These are phyloP conservation scores for Atherinosoma microstoma DNA, from an alignment of 2,797 vertebrate species.

Conservation along the genomic window DNA sequence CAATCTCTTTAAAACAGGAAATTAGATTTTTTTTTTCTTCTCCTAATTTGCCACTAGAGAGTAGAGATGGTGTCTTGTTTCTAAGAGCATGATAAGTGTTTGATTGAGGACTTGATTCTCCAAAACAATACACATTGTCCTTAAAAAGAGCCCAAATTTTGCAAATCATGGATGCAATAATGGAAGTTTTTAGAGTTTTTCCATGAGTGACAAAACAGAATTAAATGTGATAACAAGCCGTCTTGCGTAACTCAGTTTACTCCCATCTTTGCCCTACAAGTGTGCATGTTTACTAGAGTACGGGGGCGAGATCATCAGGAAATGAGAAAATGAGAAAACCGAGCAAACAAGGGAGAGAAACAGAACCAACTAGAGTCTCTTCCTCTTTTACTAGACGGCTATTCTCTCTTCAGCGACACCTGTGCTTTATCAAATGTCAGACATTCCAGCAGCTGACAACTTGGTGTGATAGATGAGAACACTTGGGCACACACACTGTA, in stretches of 20 bases:
- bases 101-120: not conserved
- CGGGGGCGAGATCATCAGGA: not conserved
- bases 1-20: not conserved
- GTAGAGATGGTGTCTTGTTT: not conserved
- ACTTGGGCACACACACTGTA: constrained; percentile 1
- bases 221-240: constrained; percentile 1
- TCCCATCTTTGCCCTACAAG: not conserved
- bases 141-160: not conserved
- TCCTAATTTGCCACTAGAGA: not conserved
- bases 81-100: not conserved
- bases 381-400: constrained; percentile 19
- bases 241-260: constrained; percentile 9
- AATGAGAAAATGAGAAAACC: not conserved
- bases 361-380: not conserved
- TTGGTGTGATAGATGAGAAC: constrained; percentile 42
- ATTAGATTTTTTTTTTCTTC: not conserved
- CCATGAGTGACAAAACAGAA: not conserved
- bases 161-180: constrained; percentile 19
- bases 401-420: constrained; percentile 44
- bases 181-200: constrained; percentile 2
- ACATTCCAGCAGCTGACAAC: constrained; percentile 54
- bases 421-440: constrained; percentile 50
- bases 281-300: constrained; percentile 4
- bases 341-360: not conserved
- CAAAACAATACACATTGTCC: constrained; percentile 1